phyloP scores from a whole-genome alignment of 2,113 vertebrate genomes.

The Irena cyanogastra region DNA sequence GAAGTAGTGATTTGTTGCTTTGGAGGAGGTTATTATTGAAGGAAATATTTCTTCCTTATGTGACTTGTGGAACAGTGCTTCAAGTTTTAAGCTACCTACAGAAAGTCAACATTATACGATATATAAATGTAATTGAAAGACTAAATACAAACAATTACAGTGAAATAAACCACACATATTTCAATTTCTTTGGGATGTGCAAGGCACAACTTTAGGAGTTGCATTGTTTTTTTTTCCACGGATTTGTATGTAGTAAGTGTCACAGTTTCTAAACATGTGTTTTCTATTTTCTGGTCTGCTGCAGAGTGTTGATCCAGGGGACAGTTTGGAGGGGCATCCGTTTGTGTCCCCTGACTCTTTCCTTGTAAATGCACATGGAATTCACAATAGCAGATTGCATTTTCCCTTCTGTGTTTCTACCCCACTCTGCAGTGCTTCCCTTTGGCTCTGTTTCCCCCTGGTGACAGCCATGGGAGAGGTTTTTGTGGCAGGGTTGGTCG shows the following conservation, averaged over 20 bases:
- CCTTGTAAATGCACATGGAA: no score
- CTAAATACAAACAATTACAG: not conserved
- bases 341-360: fast-evolving
- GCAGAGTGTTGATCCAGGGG: not conserved
- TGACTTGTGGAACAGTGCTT: not conserved
- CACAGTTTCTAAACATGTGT: not conserved
- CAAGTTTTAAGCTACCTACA: not conserved
- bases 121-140: not conserved
- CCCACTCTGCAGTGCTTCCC: not conserved
- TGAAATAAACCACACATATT: not conserved
- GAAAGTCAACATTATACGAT: not conserved
- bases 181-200: not conserved
- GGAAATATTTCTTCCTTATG: not conserved
- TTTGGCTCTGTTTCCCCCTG: not conserved
- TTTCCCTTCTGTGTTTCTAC: not conserved
- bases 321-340: fast-evolving
- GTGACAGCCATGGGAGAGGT: no score
- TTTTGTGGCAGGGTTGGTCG: no score
- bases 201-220: not conserved
- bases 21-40: not conserved
- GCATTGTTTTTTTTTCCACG: not conserved
- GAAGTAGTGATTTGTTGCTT: not conserved
- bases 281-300: not conserved
- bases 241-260: not conserved
- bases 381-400: no score